Evolutionary conservation across 2,113 vertebrate genomes (phyloP).

Genomic region (Suricata suricatta): DNA sequence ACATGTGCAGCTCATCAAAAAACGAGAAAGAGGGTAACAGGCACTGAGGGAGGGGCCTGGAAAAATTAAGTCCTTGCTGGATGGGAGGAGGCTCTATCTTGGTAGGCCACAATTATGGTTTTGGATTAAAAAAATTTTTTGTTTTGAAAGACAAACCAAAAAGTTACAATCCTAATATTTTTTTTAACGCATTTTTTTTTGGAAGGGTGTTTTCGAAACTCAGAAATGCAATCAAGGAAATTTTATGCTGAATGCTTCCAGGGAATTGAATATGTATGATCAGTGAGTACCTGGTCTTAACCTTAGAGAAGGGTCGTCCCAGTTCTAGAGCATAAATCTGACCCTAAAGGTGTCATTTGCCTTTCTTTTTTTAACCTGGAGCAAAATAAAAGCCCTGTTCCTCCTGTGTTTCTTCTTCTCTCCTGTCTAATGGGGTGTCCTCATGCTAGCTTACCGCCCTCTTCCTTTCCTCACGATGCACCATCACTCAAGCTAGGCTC

Average conservation of each 20-base stretch:
- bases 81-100: conserved; percentile 63
- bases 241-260: background rate
- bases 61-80: conserved; percentile 71
- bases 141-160: conserved; percentile 59
- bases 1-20: conserved; percentile 84
- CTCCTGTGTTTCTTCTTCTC: background rate
- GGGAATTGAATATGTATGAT: background rate
- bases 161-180: conserved; percentile 52
- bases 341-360: background rate
- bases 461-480: background rate
- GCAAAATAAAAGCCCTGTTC: background rate
- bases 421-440: background rate
- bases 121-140: conserved; percentile 34
- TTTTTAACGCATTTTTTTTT: conserved; percentile 53
- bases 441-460: background rate
- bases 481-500: background rate
- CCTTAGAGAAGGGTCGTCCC: background rate
- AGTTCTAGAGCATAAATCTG: background rate
- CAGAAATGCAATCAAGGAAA: conserved; percentile 39
- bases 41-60: conserved; percentile 71
- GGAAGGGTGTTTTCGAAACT: conserved; percentile 57
- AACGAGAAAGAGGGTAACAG: conserved; percentile 70
- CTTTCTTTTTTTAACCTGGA: background rate
- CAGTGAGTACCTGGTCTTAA: background rate
- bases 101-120: conserved; percentile 78